A percentile compares a stretch with the other conserved stretches of the same genome.
These are phyloP conservation scores for Tortrix viridana DNA, from an alignment of 2,888 invertebrate species.

Conservation along the genomic window DNA sequence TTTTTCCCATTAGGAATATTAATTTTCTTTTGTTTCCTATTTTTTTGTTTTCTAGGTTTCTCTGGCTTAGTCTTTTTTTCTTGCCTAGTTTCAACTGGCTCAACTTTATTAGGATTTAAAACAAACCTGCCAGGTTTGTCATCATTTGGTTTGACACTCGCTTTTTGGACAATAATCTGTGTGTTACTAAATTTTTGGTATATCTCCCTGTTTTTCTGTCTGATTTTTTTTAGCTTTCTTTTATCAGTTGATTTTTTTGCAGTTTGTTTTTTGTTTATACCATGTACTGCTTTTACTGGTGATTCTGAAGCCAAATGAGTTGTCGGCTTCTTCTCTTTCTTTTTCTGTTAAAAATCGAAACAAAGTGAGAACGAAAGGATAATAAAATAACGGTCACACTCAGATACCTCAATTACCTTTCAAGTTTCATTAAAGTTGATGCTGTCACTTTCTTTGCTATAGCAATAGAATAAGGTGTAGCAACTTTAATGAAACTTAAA, in stretches of 20 bases:
- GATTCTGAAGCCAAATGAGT: neutral
- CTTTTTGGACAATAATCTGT: constrained; percentile 1
- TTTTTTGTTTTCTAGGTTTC: constrained; percentile 35
- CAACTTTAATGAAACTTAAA: too few species aligned
- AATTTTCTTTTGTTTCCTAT: constrained; percentile 39
- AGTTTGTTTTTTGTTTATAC: constrained; percentile 17
- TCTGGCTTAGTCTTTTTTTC: constrained; percentile 29
- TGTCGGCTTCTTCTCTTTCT: constrained; percentile 31
- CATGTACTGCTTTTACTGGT: constrained; percentile 16
- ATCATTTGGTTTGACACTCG: neutral
- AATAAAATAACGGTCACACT: too few species aligned
- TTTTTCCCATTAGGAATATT: constrained; percentile 37
- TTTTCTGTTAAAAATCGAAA: constrained; percentile 30
- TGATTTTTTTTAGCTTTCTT: constrained; percentile 38
- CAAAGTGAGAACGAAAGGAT: too few species aligned
- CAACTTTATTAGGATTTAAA: constrained; percentile 24
- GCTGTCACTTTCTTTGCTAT: too few species aligned
- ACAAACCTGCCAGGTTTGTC: constrained; percentile 27
- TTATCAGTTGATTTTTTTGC: constrained; percentile 37
- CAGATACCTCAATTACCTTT: too few species aligned
- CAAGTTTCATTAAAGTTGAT: too few species aligned
- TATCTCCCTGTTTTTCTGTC: constrained; percentile 31
- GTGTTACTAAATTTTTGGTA: constrained; percentile 29
- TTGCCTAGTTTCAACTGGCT: neutral
- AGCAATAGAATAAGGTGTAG: too few species aligned